phyloP scores from a whole-genome alignment of 2,113 vertebrate species.

The Nothocercus julius region DNA sequence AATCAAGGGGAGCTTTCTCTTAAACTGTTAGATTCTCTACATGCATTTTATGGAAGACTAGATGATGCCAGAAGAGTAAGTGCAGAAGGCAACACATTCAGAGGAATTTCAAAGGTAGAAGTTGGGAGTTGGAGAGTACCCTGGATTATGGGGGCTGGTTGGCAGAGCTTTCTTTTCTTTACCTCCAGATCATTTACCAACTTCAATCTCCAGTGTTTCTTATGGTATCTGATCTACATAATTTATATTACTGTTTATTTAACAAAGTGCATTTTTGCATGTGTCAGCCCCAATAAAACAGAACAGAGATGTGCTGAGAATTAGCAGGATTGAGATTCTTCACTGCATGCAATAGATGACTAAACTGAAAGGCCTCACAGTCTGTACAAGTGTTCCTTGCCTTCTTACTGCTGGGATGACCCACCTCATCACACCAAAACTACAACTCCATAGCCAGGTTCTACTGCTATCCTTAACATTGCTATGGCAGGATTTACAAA shows the following conservation, averaged over 20 bases:
- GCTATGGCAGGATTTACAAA: neutral
- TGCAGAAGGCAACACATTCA: neutral
- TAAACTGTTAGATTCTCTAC: neutral
- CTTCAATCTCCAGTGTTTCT: neutral
- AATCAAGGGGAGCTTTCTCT: neutral
- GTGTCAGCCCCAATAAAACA: neutral
- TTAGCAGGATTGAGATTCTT: neutral
- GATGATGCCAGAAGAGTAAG: neutral
- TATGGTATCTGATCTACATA: neutral
- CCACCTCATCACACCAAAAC: neutral
- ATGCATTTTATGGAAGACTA: neutral
- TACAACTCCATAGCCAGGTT: neutral
- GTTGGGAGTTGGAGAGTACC: neutral
- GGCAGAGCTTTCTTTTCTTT: neutral
- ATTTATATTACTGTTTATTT: neutral
- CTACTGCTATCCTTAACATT: neutral
- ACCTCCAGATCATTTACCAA: neutral
- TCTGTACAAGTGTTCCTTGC: neutral
- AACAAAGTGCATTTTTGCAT: neutral
- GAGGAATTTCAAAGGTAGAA: neutral
- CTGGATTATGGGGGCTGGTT: neutral
- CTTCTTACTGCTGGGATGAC: neutral
- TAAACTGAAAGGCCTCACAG: neutral
- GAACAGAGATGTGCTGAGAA: neutral
- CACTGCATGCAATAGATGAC: neutral